Base-by-base conservation (phyloP, 2,113 vertebrate genomes). In the Cichladusa arquata region DNA sequence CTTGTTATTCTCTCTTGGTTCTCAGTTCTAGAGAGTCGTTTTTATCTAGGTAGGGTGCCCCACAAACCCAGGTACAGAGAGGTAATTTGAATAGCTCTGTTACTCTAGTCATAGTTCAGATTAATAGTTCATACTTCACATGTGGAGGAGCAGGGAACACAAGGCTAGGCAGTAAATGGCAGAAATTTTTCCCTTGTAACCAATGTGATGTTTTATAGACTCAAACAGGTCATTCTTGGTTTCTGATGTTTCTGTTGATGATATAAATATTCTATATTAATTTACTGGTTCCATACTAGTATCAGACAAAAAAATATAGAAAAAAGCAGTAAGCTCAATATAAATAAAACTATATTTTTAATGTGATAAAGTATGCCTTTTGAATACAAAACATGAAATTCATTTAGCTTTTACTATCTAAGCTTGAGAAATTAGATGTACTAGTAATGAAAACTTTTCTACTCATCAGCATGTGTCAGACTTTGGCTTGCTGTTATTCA, bases 301-400 rank as follows among this genome's bases (percentile, higher is more conserved):
- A 18, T 66, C 26, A 65, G 19, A 73, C 64, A 3, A 50, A 50
- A 31, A 34, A 60, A 50, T 72, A 38, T 14, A 36, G 10, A 33
- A 70, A 84, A 74, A 44, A 3, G 2, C 38, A 28, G 3, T 33
- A 71, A 28, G 2, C 40, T 77, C 77, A 76, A 70, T 85, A 53
- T 28, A 64, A 33, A 45, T 84, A 74, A 67, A 69, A 62, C 53
- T 56, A 23, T 42, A 9, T 13, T 11, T 81, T 86, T 65, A n/a
- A 62, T 51, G 9, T 76, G 28, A 22, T 71, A 42, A 87, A 86
- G 6, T 57, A 20, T 85, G 60, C 11, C 26, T 87, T 91, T 16
- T 38, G 36, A 81, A 77, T 74, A 38, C 19, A 92, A 81, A 86
- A 70, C 67, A 3, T 95, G 51, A 85, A 88, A 89, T 74, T 78